Evolutionary conservation across 2,797 vertebrate genomes (phyloP), one percentile per base, ranked within the genome.

Genomic region (Coluber constrictor): DNA sequence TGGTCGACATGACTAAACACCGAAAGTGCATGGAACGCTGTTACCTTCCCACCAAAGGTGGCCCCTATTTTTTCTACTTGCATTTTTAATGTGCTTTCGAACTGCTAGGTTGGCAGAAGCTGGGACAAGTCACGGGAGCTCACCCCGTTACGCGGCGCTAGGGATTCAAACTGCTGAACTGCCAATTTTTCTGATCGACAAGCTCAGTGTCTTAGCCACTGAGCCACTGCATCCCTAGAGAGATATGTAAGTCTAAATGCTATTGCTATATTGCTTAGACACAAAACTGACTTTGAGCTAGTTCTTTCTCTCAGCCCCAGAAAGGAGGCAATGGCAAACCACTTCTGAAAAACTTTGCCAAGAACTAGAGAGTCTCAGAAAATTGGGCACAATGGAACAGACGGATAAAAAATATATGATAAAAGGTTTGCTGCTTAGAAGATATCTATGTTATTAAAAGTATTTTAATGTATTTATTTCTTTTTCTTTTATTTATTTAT

Each of bases 1-100:
- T 47, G 47, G 47, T 6, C 47, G 47, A 6, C 47, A 47, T 47
- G 47, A 47, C 6, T 47, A 5, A 47, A 47, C 0, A 6, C 47
- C 47, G 1, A 47, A 47, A 1, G 6, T 1, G 47, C 47, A 47
- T 6, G 1, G 47, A 47, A 47, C 6, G 0, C 47, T 47, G 0
- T 47, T 47, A 1, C 47, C 47, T 47, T 47, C 47, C 6, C 47
- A 47, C 47, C 47, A 47, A 1, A 47, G 47, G 47, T 7, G 47
- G 47, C 7, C 47, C 47, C 47, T 47, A 7, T 47, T 47, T 47
- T 47, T 47, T 47, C 47, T 47, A 47, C 47, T 7, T 47, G 47
- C 47, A 47, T 47, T 47, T 47, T 47, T 1, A 47, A 1, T 0
- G 2, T 47, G 47, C 0, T 47, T 47, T 47, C 47, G 6, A 47